Evolutionary conservation across 1,140 invertebrate genomes (phyloP).

Genomic region (Calosoma granatense): DNA sequence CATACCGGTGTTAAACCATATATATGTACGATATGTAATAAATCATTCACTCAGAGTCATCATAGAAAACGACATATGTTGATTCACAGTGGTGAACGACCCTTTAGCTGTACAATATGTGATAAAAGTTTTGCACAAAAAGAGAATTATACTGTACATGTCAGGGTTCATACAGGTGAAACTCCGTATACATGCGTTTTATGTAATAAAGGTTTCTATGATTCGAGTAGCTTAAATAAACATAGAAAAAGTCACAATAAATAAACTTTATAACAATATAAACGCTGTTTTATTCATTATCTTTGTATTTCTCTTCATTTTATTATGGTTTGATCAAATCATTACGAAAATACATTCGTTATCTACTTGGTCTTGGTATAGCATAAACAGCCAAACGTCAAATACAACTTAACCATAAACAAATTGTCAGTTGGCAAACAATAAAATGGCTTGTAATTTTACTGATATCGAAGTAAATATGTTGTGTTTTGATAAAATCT

Average conservation of each 20-base stretch:
- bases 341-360: too few relatives aligned
- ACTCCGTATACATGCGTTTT: neutral
- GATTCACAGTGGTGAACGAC: neutral
- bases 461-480: too few relatives aligned
- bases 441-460: too few relatives aligned
- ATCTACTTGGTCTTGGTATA: too few relatives aligned
- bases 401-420: too few relatives aligned
- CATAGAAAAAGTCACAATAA: neutral
- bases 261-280: too few relatives aligned
- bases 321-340: too few relatives aligned
- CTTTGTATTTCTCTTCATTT: too few relatives aligned
- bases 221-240: neutral
- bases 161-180: neutral
- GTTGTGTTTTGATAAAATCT: slow-evolving; percentile 16
- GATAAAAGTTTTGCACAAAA: neutral
- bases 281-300: too few relatives aligned
- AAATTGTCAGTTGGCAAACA: too few relatives aligned
- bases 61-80: neutral
- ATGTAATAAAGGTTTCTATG: neutral
- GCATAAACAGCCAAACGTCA: too few relatives aligned
- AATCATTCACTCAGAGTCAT: neutral
- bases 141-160: neutral
- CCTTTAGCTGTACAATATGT: neutral
- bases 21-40: neutral
- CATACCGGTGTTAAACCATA: neutral